Evolutionary conservation across 2,888 invertebrate species (phyloP).

Genomic region (Pollenia labialis): DNA sequence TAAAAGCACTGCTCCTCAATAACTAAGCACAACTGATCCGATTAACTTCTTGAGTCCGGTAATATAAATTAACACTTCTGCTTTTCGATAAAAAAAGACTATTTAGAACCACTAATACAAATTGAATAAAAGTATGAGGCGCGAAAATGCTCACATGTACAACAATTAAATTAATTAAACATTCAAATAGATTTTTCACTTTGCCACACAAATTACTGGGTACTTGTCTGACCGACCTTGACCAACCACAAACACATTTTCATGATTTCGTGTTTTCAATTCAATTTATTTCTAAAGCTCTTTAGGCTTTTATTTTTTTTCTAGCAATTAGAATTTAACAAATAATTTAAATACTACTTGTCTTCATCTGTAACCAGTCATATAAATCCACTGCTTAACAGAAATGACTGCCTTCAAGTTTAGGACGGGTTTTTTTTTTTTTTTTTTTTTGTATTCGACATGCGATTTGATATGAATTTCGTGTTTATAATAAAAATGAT

Average conservation of each 20-base stretch:
- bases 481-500: conserved; percentile 63
- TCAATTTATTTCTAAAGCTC: not conserved
- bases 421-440: conserved; percentile 48
- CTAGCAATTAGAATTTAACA: conserved; percentile 50
- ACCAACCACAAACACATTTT: not conserved
- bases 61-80: too few species aligned
- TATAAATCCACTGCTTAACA: not conserved
- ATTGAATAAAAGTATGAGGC: too few species aligned
- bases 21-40: too few species aligned
- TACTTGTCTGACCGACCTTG: conserved; percentile 37
- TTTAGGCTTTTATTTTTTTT: conserved; percentile 23
- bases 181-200: not conserved
- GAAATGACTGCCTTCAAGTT: conserved; percentile 10
- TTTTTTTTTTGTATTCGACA: conserved; percentile 5
- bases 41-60: too few species aligned
- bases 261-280: conserved; percentile 16
- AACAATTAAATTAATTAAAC: not conserved
- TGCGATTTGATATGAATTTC: conserved; percentile 62
- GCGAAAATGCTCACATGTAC: too few species aligned
- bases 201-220: not conserved
- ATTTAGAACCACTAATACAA: too few species aligned
- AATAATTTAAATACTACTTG: conserved; percentile 58
- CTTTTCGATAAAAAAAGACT: too few species aligned
- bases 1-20: too few species aligned
- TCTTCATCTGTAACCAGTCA: conserved; percentile 14